Conservation (phyloP, 1,140 invertebrate species). For the Meloidogyne hapla region DNA sequence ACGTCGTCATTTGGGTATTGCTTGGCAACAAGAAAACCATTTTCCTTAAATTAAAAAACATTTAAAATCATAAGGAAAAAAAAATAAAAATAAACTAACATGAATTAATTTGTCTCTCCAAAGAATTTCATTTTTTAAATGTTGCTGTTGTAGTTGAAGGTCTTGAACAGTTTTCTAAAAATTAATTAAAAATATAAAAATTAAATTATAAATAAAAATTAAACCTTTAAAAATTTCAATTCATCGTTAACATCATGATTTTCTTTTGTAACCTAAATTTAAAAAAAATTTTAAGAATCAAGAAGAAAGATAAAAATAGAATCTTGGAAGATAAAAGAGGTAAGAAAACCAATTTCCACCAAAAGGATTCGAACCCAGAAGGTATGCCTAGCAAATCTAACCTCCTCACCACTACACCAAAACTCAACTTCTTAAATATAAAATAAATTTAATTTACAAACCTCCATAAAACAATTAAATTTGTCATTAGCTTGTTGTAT, state of each 20-base stretch:
- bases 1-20: constrained; percentile 30
- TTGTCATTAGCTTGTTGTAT: background rate
- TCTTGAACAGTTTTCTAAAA: constrained; percentile 74
- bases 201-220: background rate
- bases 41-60: constrained; percentile 15
- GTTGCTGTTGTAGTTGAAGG: constrained; percentile 75
- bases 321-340: background rate
- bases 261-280: constrained; percentile 10
- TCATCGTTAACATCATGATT: constrained; percentile 65
- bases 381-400: background rate
- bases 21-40: constrained; percentile 31
- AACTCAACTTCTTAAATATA: too few relatives aligned
- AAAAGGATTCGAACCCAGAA: background rate
- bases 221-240: constrained; percentile 76
- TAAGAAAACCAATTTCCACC: background rate
- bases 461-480: constrained; percentile 1
- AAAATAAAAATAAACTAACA: constrained; percentile 66
- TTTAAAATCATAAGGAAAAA: background rate
- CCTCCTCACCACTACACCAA: background rate
- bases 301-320: background rate
- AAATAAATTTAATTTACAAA: background rate
- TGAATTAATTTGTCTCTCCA: constrained; percentile 79
- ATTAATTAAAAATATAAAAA: background rate
- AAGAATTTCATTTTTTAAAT: constrained; percentile 73
- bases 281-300: background rate